phyloP scores from a whole-genome alignment of 2,888 invertebrate species.

The Diplolepis rosae region DNA sequence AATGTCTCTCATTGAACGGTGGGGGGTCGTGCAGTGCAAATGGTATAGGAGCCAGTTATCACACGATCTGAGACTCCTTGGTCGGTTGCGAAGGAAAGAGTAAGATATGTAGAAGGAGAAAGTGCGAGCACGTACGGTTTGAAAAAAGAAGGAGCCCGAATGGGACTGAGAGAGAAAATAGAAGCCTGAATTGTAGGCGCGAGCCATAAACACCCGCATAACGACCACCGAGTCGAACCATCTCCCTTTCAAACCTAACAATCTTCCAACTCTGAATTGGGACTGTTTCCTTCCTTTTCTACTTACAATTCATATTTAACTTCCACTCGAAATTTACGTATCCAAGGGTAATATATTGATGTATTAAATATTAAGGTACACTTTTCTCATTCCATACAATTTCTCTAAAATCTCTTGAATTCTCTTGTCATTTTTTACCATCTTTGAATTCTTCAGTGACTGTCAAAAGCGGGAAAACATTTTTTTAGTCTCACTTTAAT shows the following conservation, averaged over 20 bases:
- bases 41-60: conserved; percentile 53
- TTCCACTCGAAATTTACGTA: background rate
- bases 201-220: conserved; percentile 66
- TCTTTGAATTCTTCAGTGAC: too few relatives aligned
- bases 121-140: conserved; percentile 31
- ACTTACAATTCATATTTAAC: background rate
- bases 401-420: too few relatives aligned
- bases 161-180: conserved; percentile 27
- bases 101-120: conserved; percentile 35
- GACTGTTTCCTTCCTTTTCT: background rate
- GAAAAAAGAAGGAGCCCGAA: background rate
- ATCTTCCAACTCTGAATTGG: conserved; percentile 12
- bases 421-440: too few relatives aligned
- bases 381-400: too few relatives aligned
- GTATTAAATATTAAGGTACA: too few relatives aligned
- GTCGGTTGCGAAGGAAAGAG: conserved; percentile 10
- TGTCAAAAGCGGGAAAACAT: too few relatives aligned
- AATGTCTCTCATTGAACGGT: conserved; percentile 72
- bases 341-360: too few relatives aligned
- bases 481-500: too few relatives aligned
- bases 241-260: background rate
- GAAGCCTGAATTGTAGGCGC: conserved; percentile 52
- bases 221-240: conserved; percentile 55
- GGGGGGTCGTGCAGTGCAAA: conserved; percentile 63
- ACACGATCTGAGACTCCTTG: conserved; percentile 61